These are phyloP conservation scores for Neosilurus mollespiculum DNA, from an alignment of 2,797 vertebrate genomes.

Conservation along the genomic window DNA sequence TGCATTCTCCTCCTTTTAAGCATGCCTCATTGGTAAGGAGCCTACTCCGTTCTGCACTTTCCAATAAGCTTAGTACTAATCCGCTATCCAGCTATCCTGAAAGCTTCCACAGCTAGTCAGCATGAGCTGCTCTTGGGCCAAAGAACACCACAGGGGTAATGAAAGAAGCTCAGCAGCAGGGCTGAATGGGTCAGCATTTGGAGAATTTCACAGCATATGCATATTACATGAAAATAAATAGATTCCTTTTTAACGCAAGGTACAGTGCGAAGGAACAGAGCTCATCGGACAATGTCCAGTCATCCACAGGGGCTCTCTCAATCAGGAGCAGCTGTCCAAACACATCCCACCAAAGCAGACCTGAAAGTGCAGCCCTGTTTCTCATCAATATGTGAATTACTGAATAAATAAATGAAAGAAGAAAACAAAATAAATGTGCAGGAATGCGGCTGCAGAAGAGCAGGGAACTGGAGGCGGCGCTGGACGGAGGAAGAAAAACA, in stretches of 20 bases:
- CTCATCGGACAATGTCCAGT: slow-evolving; percentile 67
- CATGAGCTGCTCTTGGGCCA: slow-evolving; percentile 16
- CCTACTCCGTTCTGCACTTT: slow-evolving; percentile 49
- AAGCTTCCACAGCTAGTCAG: slow-evolving; percentile 25
- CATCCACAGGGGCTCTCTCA: slow-evolving; percentile 69
- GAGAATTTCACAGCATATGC: slow-evolving; percentile 7
- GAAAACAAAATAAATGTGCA: slow-evolving; percentile 62
- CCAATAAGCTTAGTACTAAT: slow-evolving; percentile 64
- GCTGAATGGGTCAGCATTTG: slow-evolving; percentile 20
- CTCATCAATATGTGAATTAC: slow-evolving; percentile 67
- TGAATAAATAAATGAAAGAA: slow-evolving; percentile 71
- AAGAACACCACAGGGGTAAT: slow-evolving; percentile 25
- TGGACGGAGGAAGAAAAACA: slow-evolving; percentile 55
- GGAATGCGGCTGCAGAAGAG: slow-evolving; percentile 62
- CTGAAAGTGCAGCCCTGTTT: slow-evolving; percentile 65
- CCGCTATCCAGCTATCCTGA: slow-evolving; percentile 57
- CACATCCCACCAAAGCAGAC: slow-evolving; percentile 65
- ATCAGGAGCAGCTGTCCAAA: slow-evolving; percentile 74
- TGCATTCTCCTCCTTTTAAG: not conserved
- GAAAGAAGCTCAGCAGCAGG: slow-evolving; percentile 2
- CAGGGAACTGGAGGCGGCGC: slow-evolving; percentile 35
- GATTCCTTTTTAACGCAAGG: not conserved
- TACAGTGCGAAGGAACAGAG: slow-evolving; percentile 15
- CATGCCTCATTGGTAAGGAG: slow-evolving; percentile 55
- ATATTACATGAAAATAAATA: slow-evolving; percentile 32